phyloP scores from a whole-genome alignment of 2,113 vertebrate genomes.

The Caracal caracal region DNA sequence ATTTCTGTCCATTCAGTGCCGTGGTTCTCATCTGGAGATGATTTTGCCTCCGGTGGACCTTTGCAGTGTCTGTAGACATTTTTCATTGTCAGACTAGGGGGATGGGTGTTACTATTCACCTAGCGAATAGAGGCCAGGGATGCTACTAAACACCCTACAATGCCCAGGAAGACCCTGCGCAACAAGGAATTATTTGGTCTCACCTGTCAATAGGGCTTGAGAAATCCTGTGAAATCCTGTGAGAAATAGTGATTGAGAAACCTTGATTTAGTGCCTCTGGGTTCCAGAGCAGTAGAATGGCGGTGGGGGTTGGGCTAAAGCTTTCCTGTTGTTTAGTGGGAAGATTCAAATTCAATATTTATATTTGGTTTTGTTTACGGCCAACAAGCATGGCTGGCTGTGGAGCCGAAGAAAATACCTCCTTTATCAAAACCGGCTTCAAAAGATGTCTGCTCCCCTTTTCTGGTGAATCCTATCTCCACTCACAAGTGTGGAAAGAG shows the following conservation, averaged over 20 bases:
- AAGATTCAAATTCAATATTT: not conserved
- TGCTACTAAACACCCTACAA: not conserved
- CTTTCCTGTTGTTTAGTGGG: not conserved
- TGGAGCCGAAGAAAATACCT: not conserved
- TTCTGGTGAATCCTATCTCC: not conserved
- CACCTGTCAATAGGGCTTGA: not conserved
- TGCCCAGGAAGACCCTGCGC: too few species aligned
- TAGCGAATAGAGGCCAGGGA: not conserved
- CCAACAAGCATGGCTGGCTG: not conserved
- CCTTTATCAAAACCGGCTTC: not conserved
- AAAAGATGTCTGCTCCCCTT: slow-evolving; percentile 59
- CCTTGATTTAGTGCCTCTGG: not conserved
- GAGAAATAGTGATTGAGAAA: not conserved
- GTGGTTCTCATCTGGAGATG: not conserved
- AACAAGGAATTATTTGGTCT: not conserved
- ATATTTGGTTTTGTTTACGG: not conserved
- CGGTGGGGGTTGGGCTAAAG: too few species aligned
- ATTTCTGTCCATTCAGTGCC: not conserved
- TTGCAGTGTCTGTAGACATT: not conserved
- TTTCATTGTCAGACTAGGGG: not conserved
- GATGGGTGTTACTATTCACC: not conserved
- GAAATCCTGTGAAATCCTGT: not conserved
- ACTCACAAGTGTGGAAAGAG: not conserved
- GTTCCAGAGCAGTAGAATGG: not conserved
- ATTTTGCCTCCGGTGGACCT: not conserved